These are phyloP conservation scores for Adelosebastes latens DNA, from an alignment of 2,797 vertebrate genomes.

Conservation along the genomic window DNA sequence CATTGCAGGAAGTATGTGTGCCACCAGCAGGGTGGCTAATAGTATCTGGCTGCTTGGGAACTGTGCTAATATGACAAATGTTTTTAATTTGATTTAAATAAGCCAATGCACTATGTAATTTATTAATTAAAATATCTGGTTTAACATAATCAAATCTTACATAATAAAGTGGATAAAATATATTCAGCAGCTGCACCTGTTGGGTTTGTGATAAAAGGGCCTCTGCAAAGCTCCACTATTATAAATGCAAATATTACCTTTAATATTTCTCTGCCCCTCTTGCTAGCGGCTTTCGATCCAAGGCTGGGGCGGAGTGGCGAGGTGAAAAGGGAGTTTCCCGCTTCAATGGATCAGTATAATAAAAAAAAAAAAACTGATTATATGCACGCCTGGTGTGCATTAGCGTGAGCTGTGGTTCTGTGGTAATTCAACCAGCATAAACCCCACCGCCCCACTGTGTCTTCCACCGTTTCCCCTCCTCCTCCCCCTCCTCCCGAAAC, in stretches of 20 bases:
- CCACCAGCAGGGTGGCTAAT: conserved; percentile 12
- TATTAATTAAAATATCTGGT: background rate
- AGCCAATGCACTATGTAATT: background rate
- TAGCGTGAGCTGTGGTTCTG: conserved; percentile 38
- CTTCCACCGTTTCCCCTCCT: background rate
- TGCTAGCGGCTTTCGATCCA: background rate
- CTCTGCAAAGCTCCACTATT: conserved; percentile 13
- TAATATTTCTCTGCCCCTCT: conserved; percentile 19
- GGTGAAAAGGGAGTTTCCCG: conserved; percentile 28
- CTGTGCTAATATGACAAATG: conserved; percentile 4
- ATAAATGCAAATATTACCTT: conserved; percentile 20
- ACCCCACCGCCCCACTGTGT: conserved; percentile 17
- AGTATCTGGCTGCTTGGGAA: background rate
- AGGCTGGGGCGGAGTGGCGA: conserved; percentile 17
- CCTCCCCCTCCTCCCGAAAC: conserved; percentile 38
- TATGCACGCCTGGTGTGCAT: conserved; percentile 28
- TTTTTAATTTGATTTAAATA: conserved; percentile 4
- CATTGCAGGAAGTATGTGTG: conserved; percentile 30
- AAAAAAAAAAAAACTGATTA: conserved; percentile 1
- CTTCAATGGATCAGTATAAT: conserved; percentile 36
- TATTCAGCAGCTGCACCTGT: conserved; percentile 35
- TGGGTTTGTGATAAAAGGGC: conserved; percentile 23
- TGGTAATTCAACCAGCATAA: conserved; percentile 53
- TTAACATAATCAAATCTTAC: background rate
- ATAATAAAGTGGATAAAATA: background rate